Evolutionary conservation across 2,113 vertebrate genomes (phyloP), one percentile per base, ranked within the genome.

Genomic region (Seriola dumerili): DNA sequence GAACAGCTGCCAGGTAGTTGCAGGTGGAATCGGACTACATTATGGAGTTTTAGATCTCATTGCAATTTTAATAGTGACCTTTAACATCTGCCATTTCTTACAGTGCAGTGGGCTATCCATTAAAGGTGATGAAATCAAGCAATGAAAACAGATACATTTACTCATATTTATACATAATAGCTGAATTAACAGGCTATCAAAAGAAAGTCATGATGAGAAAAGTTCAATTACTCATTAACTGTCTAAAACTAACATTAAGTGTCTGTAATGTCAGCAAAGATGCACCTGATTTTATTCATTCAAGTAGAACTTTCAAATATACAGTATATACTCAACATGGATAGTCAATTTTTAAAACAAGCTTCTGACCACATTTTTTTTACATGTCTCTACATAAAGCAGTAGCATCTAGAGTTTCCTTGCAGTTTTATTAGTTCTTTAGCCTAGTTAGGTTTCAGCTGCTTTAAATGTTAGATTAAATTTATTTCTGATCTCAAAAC

Each of bases 1-100:
- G 65, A 85, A 85, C 87, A 89, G 87, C 85, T 93, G 89, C 77
- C 83, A 61, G 65, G 61, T 75, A 85, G 13, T 63, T 82, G 75
- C 89, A 89, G 87, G 85, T 88, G 72, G 74, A 82, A 54, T 79
- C 40, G 19, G 5, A 57, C 44, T 48, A 52, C 69, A 84, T 84
- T 69, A 65, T 38, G 29, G 63, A 64, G 46, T 65, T 83, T 78
- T 34, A 75, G 17, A 64, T 62, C 38, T 61, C 23, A 40, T 23
- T 16, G 14, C 16, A 50, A 29, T 42, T 72, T 66, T 59, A 65
- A 66, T 29, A 61, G 8, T 77, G 52, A 66, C 71, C 21, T 72
- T 79, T 55, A 70, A 44, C 59, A 84, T 76, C 54, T 67, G 68
- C 38, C 16, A 25, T 64, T 34, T 44, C n/a, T 21, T 57, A 62